Evolutionary conservation across 2,888 invertebrate genomes (phyloP).

Genomic region (Coremacera marginata): DNA sequence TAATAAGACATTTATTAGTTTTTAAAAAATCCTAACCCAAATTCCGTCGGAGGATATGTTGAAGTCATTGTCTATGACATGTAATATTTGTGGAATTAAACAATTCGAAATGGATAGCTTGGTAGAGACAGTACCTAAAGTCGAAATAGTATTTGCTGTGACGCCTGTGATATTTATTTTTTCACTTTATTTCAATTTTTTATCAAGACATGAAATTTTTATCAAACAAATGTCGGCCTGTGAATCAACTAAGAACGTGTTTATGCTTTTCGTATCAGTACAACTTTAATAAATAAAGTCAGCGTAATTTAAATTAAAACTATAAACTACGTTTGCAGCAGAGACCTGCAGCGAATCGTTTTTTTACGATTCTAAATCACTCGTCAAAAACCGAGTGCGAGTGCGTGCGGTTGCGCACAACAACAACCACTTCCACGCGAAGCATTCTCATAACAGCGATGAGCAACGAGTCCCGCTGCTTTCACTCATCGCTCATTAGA

Average conservation of each 20-base stretch:
- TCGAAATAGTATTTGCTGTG: not conserved
- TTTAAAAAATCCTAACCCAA: constrained; percentile 31
- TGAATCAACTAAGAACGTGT: not conserved
- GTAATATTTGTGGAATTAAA: not conserved
- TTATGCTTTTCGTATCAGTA: not conserved
- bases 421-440: too few relatives aligned
- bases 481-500: too few relatives aligned
- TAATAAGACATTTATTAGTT: constrained; percentile 23
- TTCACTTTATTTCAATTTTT: not conserved
- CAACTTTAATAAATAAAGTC: not conserved
- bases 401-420: too few relatives aligned
- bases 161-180: not conserved
- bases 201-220: not conserved
- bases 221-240: not conserved
- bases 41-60: constrained; percentile 17
- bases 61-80: not conserved
- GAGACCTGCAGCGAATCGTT: too few relatives aligned
- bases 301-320: not conserved
- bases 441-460: too few relatives aligned
- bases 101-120: not conserved
- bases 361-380: too few relatives aligned
- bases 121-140: not conserved
- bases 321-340: too few relatives aligned
- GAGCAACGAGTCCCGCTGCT: too few relatives aligned
- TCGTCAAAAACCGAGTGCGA: too few relatives aligned